These are phyloP conservation scores for Anguilla rostrata DNA, from an alignment of 2,113 vertebrate genomes.

Conservation along the genomic window DNA sequence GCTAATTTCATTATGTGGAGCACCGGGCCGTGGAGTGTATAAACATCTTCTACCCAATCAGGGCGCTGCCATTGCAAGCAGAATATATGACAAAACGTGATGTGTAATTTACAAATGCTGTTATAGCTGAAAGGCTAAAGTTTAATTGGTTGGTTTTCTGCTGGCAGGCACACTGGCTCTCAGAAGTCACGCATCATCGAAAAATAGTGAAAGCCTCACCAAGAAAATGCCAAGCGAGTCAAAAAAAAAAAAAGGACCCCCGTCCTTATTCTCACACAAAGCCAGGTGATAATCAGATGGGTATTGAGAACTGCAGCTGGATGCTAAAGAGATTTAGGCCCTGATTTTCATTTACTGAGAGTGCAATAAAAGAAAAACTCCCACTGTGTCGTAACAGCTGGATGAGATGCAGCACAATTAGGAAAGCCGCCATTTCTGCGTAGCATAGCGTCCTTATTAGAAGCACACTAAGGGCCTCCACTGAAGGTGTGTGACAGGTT, in stretches of 20 bases:
- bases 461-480: not conserved
- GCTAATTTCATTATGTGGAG: not conserved
- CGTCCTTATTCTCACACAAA: not conserved
- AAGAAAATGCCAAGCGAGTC: not conserved
- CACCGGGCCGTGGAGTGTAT: not conserved
- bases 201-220: not conserved
- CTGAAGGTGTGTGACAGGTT: not conserved
- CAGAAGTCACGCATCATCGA: not conserved
- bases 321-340: not conserved
- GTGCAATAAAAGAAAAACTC: not conserved
- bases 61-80: not conserved
- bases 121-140: not conserved
- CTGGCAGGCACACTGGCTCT: not conserved
- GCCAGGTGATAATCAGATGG: no score
- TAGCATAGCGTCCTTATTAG: not conserved
- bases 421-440: not conserved
- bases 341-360: not conserved
- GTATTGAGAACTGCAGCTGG: not conserved
- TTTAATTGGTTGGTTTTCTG: not conserved
- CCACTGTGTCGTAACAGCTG: not conserved
- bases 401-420: not conserved
- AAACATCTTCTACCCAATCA: constrained; percentile 1
- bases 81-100: not conserved
- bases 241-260: not conserved
- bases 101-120: not conserved